A percentile compares a stretch with the other conserved stretches of the same genome.
phyloP scores from a whole-genome alignment of 2,888 invertebrate species.

The Serripes groenlandicus region DNA sequence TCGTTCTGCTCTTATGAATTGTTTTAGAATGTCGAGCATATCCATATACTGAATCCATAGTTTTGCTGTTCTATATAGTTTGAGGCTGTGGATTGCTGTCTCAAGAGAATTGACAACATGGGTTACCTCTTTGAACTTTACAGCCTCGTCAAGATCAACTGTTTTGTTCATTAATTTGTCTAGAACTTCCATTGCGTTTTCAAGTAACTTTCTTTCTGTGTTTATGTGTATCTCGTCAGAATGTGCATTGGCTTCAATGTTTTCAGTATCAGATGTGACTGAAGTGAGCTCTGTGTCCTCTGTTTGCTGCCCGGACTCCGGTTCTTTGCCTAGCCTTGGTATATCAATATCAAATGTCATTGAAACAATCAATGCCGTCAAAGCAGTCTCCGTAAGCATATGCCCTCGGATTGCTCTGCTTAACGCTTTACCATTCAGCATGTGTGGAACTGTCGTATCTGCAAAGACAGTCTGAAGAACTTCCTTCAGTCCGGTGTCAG shows the following conservation, averaged over 20 bases:
- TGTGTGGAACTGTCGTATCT: conserved; percentile 62
- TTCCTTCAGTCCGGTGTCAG: conserved; percentile 39
- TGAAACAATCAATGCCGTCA: conserved; percentile 34
- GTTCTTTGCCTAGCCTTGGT: not conserved
- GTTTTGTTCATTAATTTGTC: conserved; percentile 5
- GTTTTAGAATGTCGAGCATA: conserved; percentile 33
- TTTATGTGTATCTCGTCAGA: no score
- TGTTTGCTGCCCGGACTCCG: no score
- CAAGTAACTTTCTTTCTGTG: no score
- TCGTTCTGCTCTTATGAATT: conserved; percentile 37
- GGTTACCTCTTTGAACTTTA: not conserved
- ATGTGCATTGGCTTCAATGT: not conserved
- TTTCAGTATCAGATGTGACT: not conserved
- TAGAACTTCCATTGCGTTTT: not conserved
- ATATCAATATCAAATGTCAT: conserved; percentile 14
- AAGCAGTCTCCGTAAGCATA: conserved; percentile 54
- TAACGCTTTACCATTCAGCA: conserved; percentile 69
- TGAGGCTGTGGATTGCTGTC: not conserved
- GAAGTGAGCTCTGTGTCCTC: no score
- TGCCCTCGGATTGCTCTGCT: conserved; percentile 67
- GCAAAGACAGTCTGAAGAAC: conserved; percentile 40
- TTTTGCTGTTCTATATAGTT: conserved; percentile 16
- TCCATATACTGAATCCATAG: conserved; percentile 49
- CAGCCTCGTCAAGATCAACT: conserved; percentile 4
- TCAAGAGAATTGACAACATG: conserved; percentile 1